phyloP scores from a whole-genome alignment of 1,140 invertebrate species.

The Drosophila subobscura region DNA sequence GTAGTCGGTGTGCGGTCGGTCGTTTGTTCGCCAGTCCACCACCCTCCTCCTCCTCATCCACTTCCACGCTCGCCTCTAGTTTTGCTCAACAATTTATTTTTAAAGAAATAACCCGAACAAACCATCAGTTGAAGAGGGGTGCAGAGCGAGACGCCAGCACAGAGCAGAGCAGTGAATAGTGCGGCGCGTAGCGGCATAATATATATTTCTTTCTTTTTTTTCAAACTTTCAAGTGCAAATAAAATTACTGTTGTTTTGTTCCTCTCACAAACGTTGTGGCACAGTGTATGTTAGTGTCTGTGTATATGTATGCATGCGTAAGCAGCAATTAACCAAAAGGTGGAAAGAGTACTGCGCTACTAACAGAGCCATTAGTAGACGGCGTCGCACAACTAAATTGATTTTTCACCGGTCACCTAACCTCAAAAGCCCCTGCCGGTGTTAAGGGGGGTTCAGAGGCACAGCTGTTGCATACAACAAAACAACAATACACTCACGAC shows the following conservation, averaged over 20 bases:
- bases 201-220: not conserved
- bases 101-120: constrained; percentile 30
- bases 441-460: no score
- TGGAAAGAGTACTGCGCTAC: not conserved
- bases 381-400: constrained; percentile 56
- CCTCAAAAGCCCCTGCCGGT: constrained; percentile 25
- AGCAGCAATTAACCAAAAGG: constrained; percentile 2
- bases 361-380: not conserved
- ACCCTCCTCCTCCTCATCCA: not conserved
- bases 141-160: no score
- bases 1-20: constrained; percentile 13
- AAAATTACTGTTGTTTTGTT: constrained; percentile 34
- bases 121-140: no score
- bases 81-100: constrained; percentile 48
- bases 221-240: constrained; percentile 44
- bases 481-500: constrained; percentile 11
- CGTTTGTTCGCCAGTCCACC: constrained; percentile 20
- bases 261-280: constrained; percentile 23
- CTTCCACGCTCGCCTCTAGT: not conserved
- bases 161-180: constrained; percentile 1
- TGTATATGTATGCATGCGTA: not conserved
- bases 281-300: constrained; percentile 37
- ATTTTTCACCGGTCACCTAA: constrained; percentile 66
- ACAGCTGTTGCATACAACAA: constrained; percentile 65
- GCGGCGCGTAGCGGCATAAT: constrained; percentile 12